phyloP scores from a whole-genome alignment of 2,888 invertebrate species.

The Caenorhabditis sp. region DNA sequence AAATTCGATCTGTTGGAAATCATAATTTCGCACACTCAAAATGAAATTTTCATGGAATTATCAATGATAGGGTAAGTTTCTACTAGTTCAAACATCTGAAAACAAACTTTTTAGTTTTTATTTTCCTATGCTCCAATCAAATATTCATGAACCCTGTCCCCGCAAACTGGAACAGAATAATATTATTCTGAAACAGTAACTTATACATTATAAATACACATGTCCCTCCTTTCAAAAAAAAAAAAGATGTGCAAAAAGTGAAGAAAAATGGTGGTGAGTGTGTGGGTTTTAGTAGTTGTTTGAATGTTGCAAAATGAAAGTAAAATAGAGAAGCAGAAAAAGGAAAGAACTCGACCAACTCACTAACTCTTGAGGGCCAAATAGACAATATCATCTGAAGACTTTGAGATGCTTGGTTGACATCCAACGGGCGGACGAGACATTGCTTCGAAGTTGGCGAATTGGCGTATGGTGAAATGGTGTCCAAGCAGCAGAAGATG shows the following conservation, averaged over 20 bases:
- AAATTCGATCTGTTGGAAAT: no score
- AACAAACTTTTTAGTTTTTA: no score
- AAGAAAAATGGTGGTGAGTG: slow-evolving; percentile 9
- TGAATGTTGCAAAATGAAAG: slow-evolving; percentile 17
- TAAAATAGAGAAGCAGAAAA: slow-evolving; percentile 13
- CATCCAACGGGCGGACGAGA: slow-evolving; percentile 62
- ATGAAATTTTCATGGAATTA: no score
- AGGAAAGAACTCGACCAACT: slow-evolving; percentile 56
- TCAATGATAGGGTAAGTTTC: no score
- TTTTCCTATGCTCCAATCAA: no score
- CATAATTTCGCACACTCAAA: no score
- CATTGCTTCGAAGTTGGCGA: slow-evolving; percentile 28
- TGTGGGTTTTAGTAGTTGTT: slow-evolving; percentile 13
- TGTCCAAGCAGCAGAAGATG: slow-evolving; percentile 50
- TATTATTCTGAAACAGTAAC: no score
- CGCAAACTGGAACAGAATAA: no score
- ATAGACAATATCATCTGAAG: slow-evolving; percentile 66
- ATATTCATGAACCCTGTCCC: no score
- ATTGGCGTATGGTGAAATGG: slow-evolving; percentile 10
- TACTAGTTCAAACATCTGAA: no score
- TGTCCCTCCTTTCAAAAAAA: neutral
- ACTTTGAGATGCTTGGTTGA: slow-evolving; percentile 60
- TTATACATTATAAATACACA: no score
- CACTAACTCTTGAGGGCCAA: slow-evolving; percentile 71
- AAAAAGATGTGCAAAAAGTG: slow-evolving; percentile 7